Evolutionary conservation across 2,113 vertebrate species (phyloP), one percentile per base, ranked within the genome.

Genomic region (Toxotes jaculatrix): DNA sequence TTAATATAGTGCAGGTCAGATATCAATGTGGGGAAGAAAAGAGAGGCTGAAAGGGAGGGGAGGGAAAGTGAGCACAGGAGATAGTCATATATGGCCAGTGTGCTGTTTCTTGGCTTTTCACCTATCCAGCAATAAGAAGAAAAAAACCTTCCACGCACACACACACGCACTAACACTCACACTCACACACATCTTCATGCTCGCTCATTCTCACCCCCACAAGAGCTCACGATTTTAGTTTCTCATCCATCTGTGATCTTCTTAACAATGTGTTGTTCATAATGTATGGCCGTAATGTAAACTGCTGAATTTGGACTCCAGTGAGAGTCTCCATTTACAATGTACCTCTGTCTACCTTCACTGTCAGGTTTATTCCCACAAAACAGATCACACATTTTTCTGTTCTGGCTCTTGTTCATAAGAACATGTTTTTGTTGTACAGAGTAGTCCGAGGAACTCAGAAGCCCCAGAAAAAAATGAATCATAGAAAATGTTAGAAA

Each of bases 71-170:
- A 80, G 74, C 0, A 8, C 74, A 82, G 79, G 57, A 83, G 84
- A 89, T 86, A 61, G 89, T 92, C 93, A 89, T 91, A 91, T 93
- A 91, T 91, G 93, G 93, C 67, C 57, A 73, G 42, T 75, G 42
- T 75, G 43, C 71, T 87, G 40, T 80, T 92, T 86, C 77, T 90
- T 92, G 82, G 83, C 74, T 82, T 85, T 78, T 64, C 68, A 90
- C 65, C 51, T 85, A 56, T 85, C n/a, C 27, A 63, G 51, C 62
- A 61, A 32, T 17, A 36, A 53, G 47, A 68, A 19, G 23, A 55
- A 56, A 31, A 47, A 78, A 78, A 61, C 60, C 42, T 27, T 27
- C 27, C 19, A 61, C 61, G 56, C 71, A n/a, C 31, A 55, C 27
- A 77, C 40, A 23, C 42, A 43, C 42, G 12, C 42, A 43, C 42